Conservation (phyloP, 2,797 vertebrate species). For the Pelochelys cantorii region DNA sequence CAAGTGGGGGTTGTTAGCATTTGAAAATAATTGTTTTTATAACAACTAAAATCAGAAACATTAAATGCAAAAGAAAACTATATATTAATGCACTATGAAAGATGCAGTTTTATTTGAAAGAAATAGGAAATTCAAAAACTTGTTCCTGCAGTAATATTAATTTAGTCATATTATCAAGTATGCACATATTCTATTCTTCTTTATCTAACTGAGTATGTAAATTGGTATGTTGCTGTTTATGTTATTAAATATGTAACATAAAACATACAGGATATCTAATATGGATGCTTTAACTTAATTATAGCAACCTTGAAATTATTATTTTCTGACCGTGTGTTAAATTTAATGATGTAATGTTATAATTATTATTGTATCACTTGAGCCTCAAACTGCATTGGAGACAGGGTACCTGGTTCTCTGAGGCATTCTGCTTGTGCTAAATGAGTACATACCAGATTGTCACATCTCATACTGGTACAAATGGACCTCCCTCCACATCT, state of each 20-base stretch:
- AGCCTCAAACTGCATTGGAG: not conserved
- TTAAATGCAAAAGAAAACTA: not conserved
- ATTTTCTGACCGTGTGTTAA: not conserved
- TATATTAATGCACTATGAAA: not conserved
- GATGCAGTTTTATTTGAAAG: not conserved
- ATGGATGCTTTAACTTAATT: not conserved
- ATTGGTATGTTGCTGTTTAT: not conserved
- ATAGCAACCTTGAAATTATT: not conserved
- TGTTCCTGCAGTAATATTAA: not conserved
- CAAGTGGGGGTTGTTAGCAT: not conserved
- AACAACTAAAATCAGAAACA: not conserved
- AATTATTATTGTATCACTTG: not conserved
- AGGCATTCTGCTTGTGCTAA: not conserved
- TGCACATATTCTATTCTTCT: not conserved
- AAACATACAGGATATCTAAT: rapidly evolving
- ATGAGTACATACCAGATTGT: not conserved
- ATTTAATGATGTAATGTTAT: not conserved
- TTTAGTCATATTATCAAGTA: not conserved
- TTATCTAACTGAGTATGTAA: not conserved
- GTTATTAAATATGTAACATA: not conserved
- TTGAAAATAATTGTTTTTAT: not conserved
- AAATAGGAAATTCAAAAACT: not conserved
- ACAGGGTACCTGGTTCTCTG: not conserved
- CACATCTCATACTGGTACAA: not conserved
- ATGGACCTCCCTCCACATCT: not conserved